Evolutionary conservation across 2,888 invertebrate species (phyloP), one percentile per base, ranked within the genome.

Genomic region (Agrotis ipsilon): DNA sequence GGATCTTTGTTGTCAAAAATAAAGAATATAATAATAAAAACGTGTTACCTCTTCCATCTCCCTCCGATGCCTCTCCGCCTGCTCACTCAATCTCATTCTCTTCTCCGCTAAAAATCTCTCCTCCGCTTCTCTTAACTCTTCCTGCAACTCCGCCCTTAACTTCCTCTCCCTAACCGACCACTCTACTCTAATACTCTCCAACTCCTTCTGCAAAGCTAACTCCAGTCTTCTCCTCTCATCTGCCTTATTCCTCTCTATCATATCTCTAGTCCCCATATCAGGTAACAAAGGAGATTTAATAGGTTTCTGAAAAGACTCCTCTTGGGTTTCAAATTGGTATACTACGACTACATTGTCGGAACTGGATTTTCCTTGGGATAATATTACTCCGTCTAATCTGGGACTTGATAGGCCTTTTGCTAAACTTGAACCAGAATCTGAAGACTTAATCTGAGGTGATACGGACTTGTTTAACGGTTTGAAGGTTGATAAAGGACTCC

Each of bases 101-200:
- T 94, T 96, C 71, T 96, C 95, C 45, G 80, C 85, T 73, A 92
- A 74, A 87, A 95, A 95, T 83, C 94, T 94, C 71, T 95, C 94
- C 67, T 97, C 96, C 1, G 94, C 92, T 76, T 94, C 94, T 68
- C 92, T 95, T 83, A 97, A 93, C 85, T 97, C 97, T 46, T 94
- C 93, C 61, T 95, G 93, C 71, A 97, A 86, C 83, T 96, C 97
- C 21, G 96, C 94, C 87, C 91, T 97, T 96, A 90, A 96, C 90
- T 88, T 97, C 93, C 89, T 97, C 84, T 92, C 97, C 92, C 88
- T 97, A 72, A 94, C 94, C 74, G 97, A 96, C 85, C 97, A 95
- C 64, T 97, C 97, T 77, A 96, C 96, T 83, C 96, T 96, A 61
- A 97, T 91, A 79, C 92, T 87, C 82, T 97, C 95, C 78, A 97